Base-by-base conservation (phyloP, 2,888 invertebrate genomes). In the Cactoblastis cactorum region DNA sequence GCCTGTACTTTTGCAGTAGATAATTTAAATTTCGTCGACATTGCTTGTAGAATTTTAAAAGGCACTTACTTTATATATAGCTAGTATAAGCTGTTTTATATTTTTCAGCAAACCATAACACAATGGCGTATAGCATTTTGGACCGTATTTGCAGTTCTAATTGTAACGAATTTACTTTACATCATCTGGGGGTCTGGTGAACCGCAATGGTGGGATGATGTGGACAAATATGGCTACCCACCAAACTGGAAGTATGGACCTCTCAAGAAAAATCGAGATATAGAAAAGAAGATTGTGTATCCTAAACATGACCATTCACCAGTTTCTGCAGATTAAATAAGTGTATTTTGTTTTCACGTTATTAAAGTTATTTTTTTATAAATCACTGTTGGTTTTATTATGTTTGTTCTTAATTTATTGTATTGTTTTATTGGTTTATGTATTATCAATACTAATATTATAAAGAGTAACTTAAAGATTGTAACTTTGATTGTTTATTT, bases 81-180 rank as follows among this genome's bases (percentile, higher is more conserved):
- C 3, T 22, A 22, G 6, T 4, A 4, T 4, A 4, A 43, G 14
- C 15, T 24, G 17, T 0, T 17, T 18, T 2, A 6, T 38, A 15
- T 57, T 54, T 86, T 89, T 33, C 72, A 92, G 93, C 91, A 92
- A 75, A 89, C 91, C 1, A 65, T 94, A 1, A 67, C 70, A 0
- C 92, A 95, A 77, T 96, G 96, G 96, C 91, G 93, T 24, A 71
- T 89, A 1, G 95, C 95, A 2, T 96, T 96, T 71, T 95, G 95
- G 94, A 92, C 95, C 34, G 92, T 95, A 32, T 91, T 94, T 34
- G 91, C 69, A 0, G 92, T 95, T 0, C 91, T 96, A 55, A 67
- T 92, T 11, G 70, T 91, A 0, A 94, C 95, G 0, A 95, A 95
- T 70, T 38, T 93, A 0, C 71, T 95, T 0, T 96, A 94, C 76